A percentile compares a stretch with the other conserved stretches of the same genome.
Conservation (phyloP, 2,888 invertebrate genomes). For the Caenorhabditis virilis region DNA sequence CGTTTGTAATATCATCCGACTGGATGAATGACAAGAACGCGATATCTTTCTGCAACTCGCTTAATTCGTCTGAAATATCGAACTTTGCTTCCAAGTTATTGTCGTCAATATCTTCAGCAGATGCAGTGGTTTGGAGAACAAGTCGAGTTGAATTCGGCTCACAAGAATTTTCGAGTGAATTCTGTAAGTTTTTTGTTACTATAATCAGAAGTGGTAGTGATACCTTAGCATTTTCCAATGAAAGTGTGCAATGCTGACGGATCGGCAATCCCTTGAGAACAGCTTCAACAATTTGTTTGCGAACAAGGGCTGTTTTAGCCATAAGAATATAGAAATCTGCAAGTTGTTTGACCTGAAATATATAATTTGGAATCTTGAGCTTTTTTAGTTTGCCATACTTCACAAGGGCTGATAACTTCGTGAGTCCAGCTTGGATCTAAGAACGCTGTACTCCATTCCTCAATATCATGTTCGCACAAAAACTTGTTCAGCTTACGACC, state of each 20-base stretch:
- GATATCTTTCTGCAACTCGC: conserved; percentile 56
- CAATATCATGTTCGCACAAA: conserved; percentile 60
- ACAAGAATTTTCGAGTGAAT: conserved; percentile 52
- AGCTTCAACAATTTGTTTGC: conserved; percentile 60
- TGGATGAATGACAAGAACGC: conserved; percentile 60
- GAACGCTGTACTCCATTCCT: conserved; percentile 63
- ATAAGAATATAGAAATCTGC: conserved; percentile 61
- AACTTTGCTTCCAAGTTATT: conserved; percentile 35
- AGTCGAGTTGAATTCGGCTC: conserved; percentile 33
- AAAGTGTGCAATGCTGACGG: conserved; percentile 50
- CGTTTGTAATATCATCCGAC: conserved; percentile 56
- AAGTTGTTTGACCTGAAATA: too few species aligned
- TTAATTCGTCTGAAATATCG: conserved; percentile 57
- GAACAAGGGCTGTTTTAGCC: conserved; percentile 55
- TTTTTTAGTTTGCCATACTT: too few species aligned
- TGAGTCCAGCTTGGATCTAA: conserved; percentile 65
- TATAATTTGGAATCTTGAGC: too few species aligned
- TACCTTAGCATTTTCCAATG: conserved; percentile 61
- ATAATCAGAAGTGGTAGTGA: too few species aligned
- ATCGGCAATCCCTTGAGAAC: conserved; percentile 61
- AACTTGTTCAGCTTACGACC: conserved; percentile 52
- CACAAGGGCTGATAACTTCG: conserved; percentile 56
- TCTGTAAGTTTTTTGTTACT: too few species aligned
- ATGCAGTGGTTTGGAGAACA: conserved; percentile 38
- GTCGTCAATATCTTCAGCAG: conserved; percentile 42